Evolutionary conservation across 2,888 invertebrate genomes (phyloP).

Genomic region (Cabera pusaria): DNA sequence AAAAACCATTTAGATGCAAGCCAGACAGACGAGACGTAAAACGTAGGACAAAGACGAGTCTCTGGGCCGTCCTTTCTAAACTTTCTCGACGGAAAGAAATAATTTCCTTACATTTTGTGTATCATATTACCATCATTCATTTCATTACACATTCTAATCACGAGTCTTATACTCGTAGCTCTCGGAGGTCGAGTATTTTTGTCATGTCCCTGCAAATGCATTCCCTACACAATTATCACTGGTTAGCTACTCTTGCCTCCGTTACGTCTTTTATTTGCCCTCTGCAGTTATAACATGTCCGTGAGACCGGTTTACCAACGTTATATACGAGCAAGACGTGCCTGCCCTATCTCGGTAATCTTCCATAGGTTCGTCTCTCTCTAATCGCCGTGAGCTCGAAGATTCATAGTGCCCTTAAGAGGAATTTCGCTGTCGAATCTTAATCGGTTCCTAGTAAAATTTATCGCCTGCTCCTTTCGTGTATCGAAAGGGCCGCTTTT

Average conservation of each 20-base stretch:
- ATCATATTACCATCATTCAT: too few species aligned
- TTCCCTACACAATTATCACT: conserved; percentile 59
- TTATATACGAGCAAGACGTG: conserved; percentile 55
- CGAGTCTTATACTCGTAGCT: conserved; percentile 34
- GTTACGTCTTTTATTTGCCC: conserved; percentile 74
- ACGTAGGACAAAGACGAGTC: too few species aligned
- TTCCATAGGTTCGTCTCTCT: conserved; percentile 64
- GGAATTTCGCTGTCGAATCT: conserved; percentile 69
- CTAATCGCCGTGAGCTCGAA: conserved; percentile 65
- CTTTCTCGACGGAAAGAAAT: too few species aligned
- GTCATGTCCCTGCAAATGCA: conserved; percentile 55
- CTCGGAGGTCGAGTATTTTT: conserved; percentile 40
- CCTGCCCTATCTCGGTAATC: conserved; percentile 62
- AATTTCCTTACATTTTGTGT: too few species aligned
- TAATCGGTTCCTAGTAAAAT: conserved; percentile 69
- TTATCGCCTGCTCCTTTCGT: conserved; percentile 41
- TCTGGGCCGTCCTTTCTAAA: too few species aligned
- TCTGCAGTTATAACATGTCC: conserved; percentile 47
- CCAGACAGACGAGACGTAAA: too few species aligned
- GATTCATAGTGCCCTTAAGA: conserved; percentile 66
- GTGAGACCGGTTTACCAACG: conserved; percentile 57
- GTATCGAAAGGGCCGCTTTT: conserved; percentile 39
- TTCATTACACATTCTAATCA: conserved; percentile 19
- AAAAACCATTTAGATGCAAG: too few species aligned
- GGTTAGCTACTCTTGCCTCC: conserved; percentile 52